Evolutionary conservation across 2,113 vertebrate genomes (phyloP), one percentile per base, ranked within the genome.

Genomic region (Pseudorectes ferrugineus): DNA sequence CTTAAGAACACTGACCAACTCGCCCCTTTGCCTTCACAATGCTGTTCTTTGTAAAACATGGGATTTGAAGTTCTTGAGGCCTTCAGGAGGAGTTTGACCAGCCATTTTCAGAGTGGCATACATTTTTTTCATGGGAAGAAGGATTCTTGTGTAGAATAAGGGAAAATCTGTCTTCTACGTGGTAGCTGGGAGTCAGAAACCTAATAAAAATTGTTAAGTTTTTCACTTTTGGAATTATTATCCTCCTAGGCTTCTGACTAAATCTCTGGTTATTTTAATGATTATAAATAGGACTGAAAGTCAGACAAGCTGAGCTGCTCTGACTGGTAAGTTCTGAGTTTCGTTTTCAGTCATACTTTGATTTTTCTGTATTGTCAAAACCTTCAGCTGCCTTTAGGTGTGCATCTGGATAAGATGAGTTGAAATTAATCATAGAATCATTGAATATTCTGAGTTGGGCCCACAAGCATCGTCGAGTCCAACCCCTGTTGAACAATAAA

Each of bases 41-140:
- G 18, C 43, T 25, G 0, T 33, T 61, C 49, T 36, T 33, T 19
- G 14, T 40, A 10, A 66, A 66, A 45, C 7, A 0, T 4, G 45
- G 28, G 46, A 9, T 43, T 29, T 43, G 35, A 65, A 74, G 43
- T 46, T 68, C 71, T 38, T 52, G 28, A 29, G 79, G 75, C 42
- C 45, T 65, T 66, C 43, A 46, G 48, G 38, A 85, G 70, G 31
- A 5, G 14, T 38, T 73, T 67, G 84, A 16, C 36, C 17, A 26
- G 14, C 33, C 51, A 0, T 2, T 43, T 6, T 33, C 45, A 14
- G n/a, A 1, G 14, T 9, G 11, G 21, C 31, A 35, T 25, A 3
- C 2, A 0, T 2, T 55, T 48, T 49, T 23, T 35, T 25, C 4
- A 0, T 6, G 36, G n/a, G 24, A 31, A 51, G 29, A 42, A 49